Percentiles rank a stretch among this genome's conserved stretches.
phyloP scores from a whole-genome alignment of 2,888 invertebrate genomes.

The Thereva nobilitata region DNA sequence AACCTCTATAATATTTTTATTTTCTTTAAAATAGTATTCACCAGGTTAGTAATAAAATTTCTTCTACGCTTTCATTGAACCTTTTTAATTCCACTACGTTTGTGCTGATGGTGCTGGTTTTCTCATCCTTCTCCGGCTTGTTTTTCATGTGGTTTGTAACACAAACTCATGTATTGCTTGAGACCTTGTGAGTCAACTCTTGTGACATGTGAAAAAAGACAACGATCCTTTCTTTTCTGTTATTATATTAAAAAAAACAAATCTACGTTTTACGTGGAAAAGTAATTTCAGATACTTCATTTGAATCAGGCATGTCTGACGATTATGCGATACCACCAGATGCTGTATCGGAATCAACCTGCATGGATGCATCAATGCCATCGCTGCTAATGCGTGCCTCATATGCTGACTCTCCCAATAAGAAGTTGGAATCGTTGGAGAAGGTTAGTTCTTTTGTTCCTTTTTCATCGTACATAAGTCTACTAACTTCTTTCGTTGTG shows the following conservation, averaged over 20 bases:
- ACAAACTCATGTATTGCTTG: conserved; percentile 20
- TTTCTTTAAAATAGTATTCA: too few species aligned
- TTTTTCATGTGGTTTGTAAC: conserved; percentile 18
- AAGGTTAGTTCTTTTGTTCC: conserved; percentile 61
- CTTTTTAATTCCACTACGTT: not conserved
- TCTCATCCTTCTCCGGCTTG: conserved; percentile 12
- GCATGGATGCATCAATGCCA: conserved; percentile 76
- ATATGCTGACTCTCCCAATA: conserved; percentile 64
- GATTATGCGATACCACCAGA: conserved; percentile 97
- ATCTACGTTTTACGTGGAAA: conserved; percentile 53
- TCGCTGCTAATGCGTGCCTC: conserved; percentile 66
- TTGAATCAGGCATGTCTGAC: conserved; percentile 92
- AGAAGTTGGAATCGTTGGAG: conserved; percentile 77
- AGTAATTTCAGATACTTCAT: conserved; percentile 79
- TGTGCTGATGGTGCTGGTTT: conserved; percentile 25
- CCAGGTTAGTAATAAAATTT: too few species aligned
- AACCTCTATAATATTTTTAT: too few species aligned
- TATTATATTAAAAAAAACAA: conserved; percentile 6
- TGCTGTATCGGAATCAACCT: conserved; percentile 80
- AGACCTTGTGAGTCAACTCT: not conserved
- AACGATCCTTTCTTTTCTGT: not conserved
- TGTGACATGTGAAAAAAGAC: conserved; percentile 11
- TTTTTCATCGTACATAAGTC: not conserved
- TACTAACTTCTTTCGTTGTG: not conserved
- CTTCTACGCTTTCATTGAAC: too few species aligned